Base-by-base conservation (phyloP, 2,797 vertebrate species). In the Pyrrhura leucotis region DNA sequence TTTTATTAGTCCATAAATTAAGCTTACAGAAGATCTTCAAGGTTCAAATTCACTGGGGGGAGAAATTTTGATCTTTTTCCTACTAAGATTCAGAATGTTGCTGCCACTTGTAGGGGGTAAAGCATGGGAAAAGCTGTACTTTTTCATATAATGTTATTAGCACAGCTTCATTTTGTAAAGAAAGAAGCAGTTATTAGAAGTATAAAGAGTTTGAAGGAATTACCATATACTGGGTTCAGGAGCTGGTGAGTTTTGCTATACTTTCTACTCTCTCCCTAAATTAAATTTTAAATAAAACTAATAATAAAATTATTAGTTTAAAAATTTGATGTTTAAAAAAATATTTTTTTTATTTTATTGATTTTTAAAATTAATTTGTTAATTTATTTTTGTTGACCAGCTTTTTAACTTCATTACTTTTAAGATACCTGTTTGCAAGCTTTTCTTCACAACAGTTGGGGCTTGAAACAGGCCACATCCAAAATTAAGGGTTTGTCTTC, bases 1-100 rank as follows among this genome's bases (percentile, higher is more conserved):
- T 76, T 95, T 94, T 89, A 82, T 42, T 91, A 69, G 77, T 76
- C 63, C n/a, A 66, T 95, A 93, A 91, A 88, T 96, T 77, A 92
- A 72, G 12, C 5, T 72, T 63, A n/a, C 53, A 33, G 33, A 87
- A 85, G 47, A 59, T 82, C 51, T 74, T 86, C 51, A 88, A 47
- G 37, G 40, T 89, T 77, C 28, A 48, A 2, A 82, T 61, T 74
- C 50, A 59, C 6, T 37, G 15, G 1, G 13, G 22, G 8, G 50
- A 81, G 45, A 90, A 81, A 48, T 79, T 73, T 71, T 82, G 28
- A 65, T 19, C 7, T 48, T 77, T 54, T 61, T 44, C 69, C 14
- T 73, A 5, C 5, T 66, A 5, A 50, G 17, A 73, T 76, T 89
- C 35, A 79, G 45, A 89, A 87, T 1, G 1, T 6, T 82, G 33